A percentile compares a stretch with the other conserved stretches of the same genome.
Evolutionary conservation across 2,888 invertebrate species (phyloP).

Genomic region (Synergus gifuensis): DNA sequence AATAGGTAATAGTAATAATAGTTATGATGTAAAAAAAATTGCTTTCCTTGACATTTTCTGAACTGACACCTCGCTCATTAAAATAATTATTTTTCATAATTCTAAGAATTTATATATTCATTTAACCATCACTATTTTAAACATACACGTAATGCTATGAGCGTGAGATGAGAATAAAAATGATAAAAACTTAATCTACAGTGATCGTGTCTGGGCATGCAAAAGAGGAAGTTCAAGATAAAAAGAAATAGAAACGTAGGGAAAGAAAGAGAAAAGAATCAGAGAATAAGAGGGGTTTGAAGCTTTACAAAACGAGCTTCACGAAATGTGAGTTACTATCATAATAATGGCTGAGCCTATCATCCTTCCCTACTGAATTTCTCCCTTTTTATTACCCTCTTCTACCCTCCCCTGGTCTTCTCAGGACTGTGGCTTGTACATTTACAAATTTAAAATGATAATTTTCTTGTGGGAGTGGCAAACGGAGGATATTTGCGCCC

Average conservation of each 20-base stretch:
- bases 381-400: slow-evolving; percentile 47
- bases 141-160: not conserved
- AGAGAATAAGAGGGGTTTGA: slow-evolving; percentile 37
- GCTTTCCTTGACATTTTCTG: no score
- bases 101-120: not conserved
- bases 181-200: not conserved
- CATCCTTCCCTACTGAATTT: slow-evolving; percentile 64
- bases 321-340: slow-evolving; percentile 67
- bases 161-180: not conserved
- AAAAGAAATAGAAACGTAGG: slow-evolving; percentile 37
- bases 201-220: not conserved
- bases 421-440: slow-evolving; percentile 62
- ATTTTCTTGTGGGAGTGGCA: slow-evolving; percentile 65
- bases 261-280: slow-evolving; percentile 32
- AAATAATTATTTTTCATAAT: no score
- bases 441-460: slow-evolving; percentile 73
- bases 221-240: slow-evolving; percentile 47
- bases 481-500: slow-evolving; percentile 66
- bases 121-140: not conserved
- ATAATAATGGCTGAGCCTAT: slow-evolving; percentile 70
- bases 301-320: slow-evolving; percentile 58
- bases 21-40: no score
- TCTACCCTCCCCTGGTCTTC: slow-evolving; percentile 23
- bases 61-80: no score
- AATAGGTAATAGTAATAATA: no score